Percentiles rank a stretch among this genome's conserved stretches.
These are phyloP conservation scores for Limosa lapponica DNA, from an alignment of 2,797 vertebrate species.

Conservation along the genomic window DNA sequence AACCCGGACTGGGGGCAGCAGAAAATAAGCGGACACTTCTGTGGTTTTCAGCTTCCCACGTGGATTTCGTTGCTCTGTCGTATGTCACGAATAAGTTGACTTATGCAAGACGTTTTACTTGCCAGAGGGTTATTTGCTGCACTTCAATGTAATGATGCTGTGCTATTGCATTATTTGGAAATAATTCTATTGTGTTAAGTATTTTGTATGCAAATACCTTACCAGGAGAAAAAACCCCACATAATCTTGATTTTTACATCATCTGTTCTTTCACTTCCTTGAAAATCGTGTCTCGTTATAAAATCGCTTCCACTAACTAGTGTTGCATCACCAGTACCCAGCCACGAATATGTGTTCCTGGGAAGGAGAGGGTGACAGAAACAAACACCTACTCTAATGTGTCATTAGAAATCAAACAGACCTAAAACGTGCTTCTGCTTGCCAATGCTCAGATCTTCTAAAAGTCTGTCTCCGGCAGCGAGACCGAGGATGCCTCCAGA, in stretches of 20 bases:
- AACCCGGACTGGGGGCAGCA: not conserved
- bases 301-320: constrained; percentile 24
- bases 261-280: not conserved
- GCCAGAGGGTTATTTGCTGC: not conserved
- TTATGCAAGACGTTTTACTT: not conserved
- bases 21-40: not conserved
- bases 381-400: constrained; percentile 65
- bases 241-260: not conserved
- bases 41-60: not conserved
- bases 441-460: constrained; percentile 46
- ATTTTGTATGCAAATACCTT: not conserved
- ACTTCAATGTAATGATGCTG: not conserved
- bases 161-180: constrained; percentile 3
- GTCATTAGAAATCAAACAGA: constrained; percentile 72
- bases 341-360: not conserved
- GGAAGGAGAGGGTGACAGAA: constrained; percentile 61
- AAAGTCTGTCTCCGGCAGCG: not conserved
- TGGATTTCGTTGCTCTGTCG: not conserved
- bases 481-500: not conserved
- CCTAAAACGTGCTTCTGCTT: constrained; percentile 52
- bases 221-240: rapidly evolving
- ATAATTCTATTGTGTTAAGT: not conserved
- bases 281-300: constrained; percentile 36
- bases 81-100: not conserved
- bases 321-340: constrained; percentile 8